Conservation (phyloP, 1,140 invertebrate species). For the Leptoteleia sp. region DNA sequence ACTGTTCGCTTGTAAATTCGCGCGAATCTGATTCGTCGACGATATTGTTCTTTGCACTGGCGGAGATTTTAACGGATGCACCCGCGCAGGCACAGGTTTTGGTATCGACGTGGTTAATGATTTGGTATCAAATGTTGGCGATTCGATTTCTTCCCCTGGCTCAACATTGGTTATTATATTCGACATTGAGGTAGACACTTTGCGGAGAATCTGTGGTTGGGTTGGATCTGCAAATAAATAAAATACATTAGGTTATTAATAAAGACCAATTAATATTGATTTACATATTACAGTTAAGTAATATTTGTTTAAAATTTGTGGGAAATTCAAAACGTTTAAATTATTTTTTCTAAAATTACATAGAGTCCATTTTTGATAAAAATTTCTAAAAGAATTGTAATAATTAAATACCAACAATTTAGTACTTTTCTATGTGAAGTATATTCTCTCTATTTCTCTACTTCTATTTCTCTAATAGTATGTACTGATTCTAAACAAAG, state of each 20-base stretch:
- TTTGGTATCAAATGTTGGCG: slow-evolving; percentile 59
- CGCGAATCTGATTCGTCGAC: slow-evolving; percentile 78
- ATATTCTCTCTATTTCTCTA: too few relatives aligned
- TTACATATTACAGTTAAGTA: too few relatives aligned
- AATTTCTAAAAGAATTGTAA: too few relatives aligned
- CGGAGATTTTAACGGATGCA: slow-evolving; percentile 78
- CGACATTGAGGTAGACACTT: slow-evolving; percentile 78
- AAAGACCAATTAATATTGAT: too few relatives aligned
- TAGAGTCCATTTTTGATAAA: too few relatives aligned
- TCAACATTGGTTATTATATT: slow-evolving; percentile 70
- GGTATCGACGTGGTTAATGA: slow-evolving; percentile 71
- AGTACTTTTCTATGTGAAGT: too few relatives aligned
- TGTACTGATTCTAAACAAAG: too few relatives aligned
- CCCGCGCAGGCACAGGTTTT: slow-evolving; percentile 77
- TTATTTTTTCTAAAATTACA: too few relatives aligned
- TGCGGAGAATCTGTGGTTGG: slow-evolving; percentile 77
- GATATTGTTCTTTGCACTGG: slow-evolving; percentile 76
- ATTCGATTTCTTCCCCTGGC: slow-evolving; percentile 69
- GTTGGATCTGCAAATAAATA: slow-evolving; percentile 73
- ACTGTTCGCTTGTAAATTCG: slow-evolving; percentile 77
- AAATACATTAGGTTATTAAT: slow-evolving; percentile 11
- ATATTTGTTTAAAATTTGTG: too few relatives aligned
- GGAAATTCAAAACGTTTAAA: too few relatives aligned
- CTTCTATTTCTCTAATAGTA: too few relatives aligned
- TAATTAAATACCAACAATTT: too few relatives aligned